phyloP scores from a whole-genome alignment of 2,888 invertebrate species.

The Pseudococcus longispinus region DNA sequence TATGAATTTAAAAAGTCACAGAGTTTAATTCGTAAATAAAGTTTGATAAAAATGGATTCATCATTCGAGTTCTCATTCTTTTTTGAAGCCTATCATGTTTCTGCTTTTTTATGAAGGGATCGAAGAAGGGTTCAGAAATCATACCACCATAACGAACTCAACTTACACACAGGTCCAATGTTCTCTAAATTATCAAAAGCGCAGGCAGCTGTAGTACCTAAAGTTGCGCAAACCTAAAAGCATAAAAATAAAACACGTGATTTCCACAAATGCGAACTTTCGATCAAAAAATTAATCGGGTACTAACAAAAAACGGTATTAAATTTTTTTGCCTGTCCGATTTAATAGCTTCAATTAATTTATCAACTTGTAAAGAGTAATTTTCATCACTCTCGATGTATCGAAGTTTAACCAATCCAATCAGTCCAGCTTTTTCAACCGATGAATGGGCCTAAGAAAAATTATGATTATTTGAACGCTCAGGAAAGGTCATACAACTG shows the following conservation, averaged over 20 bases:
- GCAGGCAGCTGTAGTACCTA: constrained; percentile 97
- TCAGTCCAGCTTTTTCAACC: constrained; percentile 93
- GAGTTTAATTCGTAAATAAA: background rate
- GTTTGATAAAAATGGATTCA: too few species aligned
- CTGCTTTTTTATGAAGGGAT: too few species aligned
- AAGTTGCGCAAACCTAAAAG: constrained; percentile 87
- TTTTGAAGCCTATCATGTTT: too few species aligned
- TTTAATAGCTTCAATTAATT: constrained; percentile 79
- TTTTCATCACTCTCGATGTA: constrained; percentile 89
- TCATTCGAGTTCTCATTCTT: too few species aligned
- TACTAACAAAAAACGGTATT: constrained; percentile 89
- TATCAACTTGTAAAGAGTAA: constrained; percentile 82
- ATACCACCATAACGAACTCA: background rate
- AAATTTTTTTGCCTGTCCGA: constrained; percentile 82
- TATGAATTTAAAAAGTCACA: background rate
- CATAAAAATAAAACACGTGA: background rate
- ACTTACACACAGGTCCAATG: constrained; percentile 70
- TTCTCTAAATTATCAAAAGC: constrained; percentile 88
- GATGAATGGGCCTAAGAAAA: constrained; percentile 83
- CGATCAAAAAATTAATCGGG: background rate
- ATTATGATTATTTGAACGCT: constrained; percentile 5
- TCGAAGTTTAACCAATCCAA: constrained; percentile 89
- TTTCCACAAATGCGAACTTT: background rate
- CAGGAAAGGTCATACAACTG: too few species aligned
- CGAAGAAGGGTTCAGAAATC: background rate